These are phyloP conservation scores for Nematopogon swammerdamellus DNA, from an alignment of 2,888 invertebrate species.

Conservation along the genomic window DNA sequence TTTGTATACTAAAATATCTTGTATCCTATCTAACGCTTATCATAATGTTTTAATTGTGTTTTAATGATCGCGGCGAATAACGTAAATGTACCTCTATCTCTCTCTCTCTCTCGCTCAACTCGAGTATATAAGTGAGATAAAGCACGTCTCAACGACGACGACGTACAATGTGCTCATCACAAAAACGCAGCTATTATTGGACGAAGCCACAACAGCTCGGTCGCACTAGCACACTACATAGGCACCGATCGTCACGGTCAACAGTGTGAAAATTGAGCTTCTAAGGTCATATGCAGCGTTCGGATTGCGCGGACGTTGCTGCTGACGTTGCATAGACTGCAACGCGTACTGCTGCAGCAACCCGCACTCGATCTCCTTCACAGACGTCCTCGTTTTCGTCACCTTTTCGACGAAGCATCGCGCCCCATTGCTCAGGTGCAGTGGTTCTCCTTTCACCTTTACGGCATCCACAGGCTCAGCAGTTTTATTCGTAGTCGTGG, in stretches of 20 bases:
- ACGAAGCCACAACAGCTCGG: conserved; percentile 5
- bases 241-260: conserved; percentile 17
- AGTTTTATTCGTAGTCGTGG: conserved; percentile 27
- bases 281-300: conserved; percentile 30
- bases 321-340: conserved; percentile 22
- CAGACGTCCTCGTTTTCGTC: conserved; percentile 25
- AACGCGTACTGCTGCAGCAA: conserved; percentile 36
- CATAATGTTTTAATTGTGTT: no score
- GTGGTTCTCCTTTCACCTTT: conserved; percentile 27
- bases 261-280: conserved; percentile 16
- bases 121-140: no score
- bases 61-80: no score
- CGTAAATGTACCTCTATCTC: no score
- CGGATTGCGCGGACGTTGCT: conserved; percentile 7
- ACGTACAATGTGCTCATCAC: no score
- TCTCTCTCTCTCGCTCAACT: no score
- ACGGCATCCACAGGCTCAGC: conserved; percentile 32
- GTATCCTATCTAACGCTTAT: no score
- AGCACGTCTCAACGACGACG: no score
- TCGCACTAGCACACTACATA: conserved; percentile 7
- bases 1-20: no score
- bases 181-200: conserved; percentile 5
- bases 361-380: conserved; percentile 31
- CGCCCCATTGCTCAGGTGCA: conserved; percentile 40
- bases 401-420: conserved; percentile 33